Conservation (phyloP, 2,797 vertebrate genomes). For the Syngnathus rostellatus region DNA sequence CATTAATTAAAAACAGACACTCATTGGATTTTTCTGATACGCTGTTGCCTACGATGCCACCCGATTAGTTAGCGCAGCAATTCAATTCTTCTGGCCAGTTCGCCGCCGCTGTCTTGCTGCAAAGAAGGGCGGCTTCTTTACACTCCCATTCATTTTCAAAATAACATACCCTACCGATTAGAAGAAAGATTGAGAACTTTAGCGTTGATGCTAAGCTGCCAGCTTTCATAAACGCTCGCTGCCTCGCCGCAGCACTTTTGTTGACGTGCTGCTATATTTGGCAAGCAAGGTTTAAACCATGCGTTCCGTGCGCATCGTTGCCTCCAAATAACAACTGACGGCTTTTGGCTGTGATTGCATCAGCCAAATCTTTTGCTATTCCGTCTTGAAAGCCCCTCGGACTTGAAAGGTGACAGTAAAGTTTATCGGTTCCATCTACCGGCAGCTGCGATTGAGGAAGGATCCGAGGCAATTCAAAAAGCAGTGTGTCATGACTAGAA, state of each 20-base stretch:
- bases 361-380: background rate
- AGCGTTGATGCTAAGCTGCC: background rate
- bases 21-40: slow-evolving; percentile 44
- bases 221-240: background rate
- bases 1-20: slow-evolving; percentile 50
- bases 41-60: slow-evolving; percentile 32
- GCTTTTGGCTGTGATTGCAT: background rate
- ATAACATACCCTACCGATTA: background rate
- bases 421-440: background rate
- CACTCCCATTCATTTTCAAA: background rate
- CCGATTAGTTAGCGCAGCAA: slow-evolving; percentile 42
- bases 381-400: slow-evolving; percentile 5
- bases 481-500: background rate
- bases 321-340: background rate
- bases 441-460: slow-evolving; percentile 5
- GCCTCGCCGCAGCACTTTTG: background rate
- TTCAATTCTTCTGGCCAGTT: slow-evolving; percentile 28
- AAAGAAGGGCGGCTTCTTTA: background rate
- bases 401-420: slow-evolving; percentile 14
- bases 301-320: background rate
- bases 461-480: background rate
- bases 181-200: background rate
- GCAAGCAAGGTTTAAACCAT: background rate
- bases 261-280: background rate
- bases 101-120: slow-evolving; percentile 5